A percentile compares a stretch with the other conserved stretches of the same genome.
Conservation (phyloP, 2,888 invertebrate genomes). For the Marronus borbonicus region DNA sequence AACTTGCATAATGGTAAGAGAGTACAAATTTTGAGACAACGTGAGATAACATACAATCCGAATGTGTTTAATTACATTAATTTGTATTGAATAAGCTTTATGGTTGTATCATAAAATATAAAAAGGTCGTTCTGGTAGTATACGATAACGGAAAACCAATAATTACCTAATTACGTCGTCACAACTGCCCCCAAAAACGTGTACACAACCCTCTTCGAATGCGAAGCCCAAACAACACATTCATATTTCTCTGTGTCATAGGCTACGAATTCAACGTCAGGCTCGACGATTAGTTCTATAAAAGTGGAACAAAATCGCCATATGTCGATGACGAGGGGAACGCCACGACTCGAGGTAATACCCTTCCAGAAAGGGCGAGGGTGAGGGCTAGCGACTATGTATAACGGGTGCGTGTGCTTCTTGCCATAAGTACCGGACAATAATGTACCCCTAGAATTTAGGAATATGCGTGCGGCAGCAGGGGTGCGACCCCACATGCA, state of each 20-base stretch:
- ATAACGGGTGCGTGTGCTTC: conserved; percentile 19
- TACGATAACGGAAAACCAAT: background rate
- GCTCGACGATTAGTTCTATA: conserved; percentile 16
- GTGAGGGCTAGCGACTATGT: no score
- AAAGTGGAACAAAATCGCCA: conserved; percentile 37
- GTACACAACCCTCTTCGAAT: background rate
- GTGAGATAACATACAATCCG: no score
- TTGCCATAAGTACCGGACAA: conserved; percentile 50
- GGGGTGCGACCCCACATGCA: conserved; percentile 34
- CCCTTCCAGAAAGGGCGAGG: no score
- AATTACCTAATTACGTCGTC: conserved; percentile 38
- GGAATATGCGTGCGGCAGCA: conserved; percentile 54
- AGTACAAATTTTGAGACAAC: no score
- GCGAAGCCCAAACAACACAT: background rate
- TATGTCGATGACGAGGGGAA: conserved; percentile 20
- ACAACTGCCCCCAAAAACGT: conserved; percentile 29
- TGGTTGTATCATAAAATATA: no score
- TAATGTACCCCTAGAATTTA: conserved; percentile 58
- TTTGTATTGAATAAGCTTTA: no score
- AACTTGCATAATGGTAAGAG: no score
- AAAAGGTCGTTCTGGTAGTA: no score
- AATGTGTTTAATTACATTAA: no score
- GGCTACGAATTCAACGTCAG: background rate
- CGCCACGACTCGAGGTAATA: no score
- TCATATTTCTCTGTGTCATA: background rate